phyloP scores from a whole-genome alignment of 2,888 invertebrate genomes.

The Thera britannica region DNA sequence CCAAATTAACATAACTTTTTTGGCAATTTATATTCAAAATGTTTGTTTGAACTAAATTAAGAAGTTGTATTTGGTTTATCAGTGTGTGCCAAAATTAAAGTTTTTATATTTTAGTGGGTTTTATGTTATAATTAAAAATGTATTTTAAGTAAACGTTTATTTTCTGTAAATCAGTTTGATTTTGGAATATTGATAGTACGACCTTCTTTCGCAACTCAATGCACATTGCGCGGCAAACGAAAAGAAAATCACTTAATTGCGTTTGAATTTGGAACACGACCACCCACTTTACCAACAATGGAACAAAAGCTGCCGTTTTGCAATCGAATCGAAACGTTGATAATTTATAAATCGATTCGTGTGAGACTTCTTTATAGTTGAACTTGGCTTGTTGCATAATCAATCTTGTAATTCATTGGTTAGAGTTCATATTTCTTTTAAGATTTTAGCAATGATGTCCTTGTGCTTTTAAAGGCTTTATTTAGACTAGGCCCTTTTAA shows the following conservation, averaged over 20 bases:
- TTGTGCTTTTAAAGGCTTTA: constrained; percentile 21
- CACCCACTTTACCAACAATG: constrained; percentile 54
- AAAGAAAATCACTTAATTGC: constrained; percentile 34
- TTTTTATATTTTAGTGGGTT: neutral
- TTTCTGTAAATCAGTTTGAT: neutral
- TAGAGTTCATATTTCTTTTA: constrained; percentile 19
- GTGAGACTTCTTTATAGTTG: constrained; percentile 14
- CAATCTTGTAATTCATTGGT: constrained; percentile 3
- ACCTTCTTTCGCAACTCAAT: neutral
- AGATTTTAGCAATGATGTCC: constrained; percentile 11
- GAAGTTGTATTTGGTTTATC: constrained; percentile 1
- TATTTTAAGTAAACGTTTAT: neutral
- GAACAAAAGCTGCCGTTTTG: constrained; percentile 55
- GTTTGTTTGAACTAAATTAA: constrained; percentile 8
- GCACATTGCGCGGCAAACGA: constrained; percentile 17
- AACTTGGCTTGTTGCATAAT: constrained; percentile 8
- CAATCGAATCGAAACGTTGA: constrained; percentile 55
- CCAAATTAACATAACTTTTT: constrained; percentile 29
- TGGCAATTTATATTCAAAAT: constrained; percentile 24
- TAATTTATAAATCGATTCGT: constrained; percentile 52
- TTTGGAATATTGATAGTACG: neutral
- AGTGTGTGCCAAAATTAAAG: neutral
- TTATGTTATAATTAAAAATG: neutral
- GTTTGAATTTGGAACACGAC: constrained; percentile 49
- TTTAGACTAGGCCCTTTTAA: constrained; percentile 47